Evolutionary conservation across 2,113 vertebrate genomes (phyloP).

Genomic region (Cromileptes altivelis): DNA sequence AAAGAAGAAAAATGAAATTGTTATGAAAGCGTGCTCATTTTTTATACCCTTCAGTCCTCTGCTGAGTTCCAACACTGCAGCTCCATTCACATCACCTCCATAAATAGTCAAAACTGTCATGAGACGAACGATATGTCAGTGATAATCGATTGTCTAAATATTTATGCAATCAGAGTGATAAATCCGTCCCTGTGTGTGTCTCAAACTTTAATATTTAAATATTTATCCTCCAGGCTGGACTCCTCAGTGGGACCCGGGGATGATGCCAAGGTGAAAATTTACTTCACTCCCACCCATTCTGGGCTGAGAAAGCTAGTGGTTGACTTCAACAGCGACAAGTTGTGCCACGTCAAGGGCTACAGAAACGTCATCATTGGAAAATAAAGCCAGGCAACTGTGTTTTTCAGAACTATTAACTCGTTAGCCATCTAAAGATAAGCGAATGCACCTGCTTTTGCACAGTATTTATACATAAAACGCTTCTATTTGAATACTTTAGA

Average conservation of each 20-base stretch:
- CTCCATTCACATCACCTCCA: not conserved
- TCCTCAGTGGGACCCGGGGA: constrained; percentile 81
- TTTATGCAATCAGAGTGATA: constrained; percentile 30
- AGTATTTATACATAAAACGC: not conserved
- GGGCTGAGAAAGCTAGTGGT: constrained; percentile 92
- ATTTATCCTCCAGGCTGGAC: constrained; percentile 70
- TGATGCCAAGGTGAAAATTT: constrained; percentile 85
- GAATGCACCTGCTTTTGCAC: constrained; percentile 1
- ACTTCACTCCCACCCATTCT: constrained; percentile 85
- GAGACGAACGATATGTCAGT: not conserved
- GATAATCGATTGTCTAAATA: not conserved
- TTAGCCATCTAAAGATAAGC: not conserved
- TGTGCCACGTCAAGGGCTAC: constrained; percentile 92
- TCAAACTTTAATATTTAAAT: constrained; percentile 58
- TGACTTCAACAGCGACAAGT: constrained; percentile 90
- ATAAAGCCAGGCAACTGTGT: constrained; percentile 43
- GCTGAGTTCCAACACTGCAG: constrained; percentile 7
- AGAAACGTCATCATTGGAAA: constrained; percentile 90
- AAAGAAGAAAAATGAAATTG: no score
- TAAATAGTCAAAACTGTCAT: constrained; percentile 46
- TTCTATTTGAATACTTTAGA: not conserved
- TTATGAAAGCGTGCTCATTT: not conserved
- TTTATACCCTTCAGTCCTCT: not conserved
- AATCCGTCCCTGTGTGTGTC: not conserved
- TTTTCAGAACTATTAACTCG: not conserved